Percentiles rank a stretch among this genome's conserved stretches.
These are phyloP conservation scores for Clitarchus hookeri DNA, from an alignment of 2,888 invertebrate genomes.

Conservation along the genomic window DNA sequence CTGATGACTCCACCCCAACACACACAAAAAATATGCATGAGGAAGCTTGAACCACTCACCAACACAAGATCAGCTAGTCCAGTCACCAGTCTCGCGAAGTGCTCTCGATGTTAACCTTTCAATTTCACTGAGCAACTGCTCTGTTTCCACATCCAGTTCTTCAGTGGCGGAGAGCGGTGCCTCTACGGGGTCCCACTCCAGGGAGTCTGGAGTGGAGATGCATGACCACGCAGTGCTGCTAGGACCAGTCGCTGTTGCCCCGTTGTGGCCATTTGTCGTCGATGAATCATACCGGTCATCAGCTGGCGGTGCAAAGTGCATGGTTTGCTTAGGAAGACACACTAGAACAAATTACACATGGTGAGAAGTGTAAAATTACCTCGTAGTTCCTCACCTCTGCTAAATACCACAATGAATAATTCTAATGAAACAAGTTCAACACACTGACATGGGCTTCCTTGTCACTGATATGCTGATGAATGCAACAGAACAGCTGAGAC, in stretches of 20 bases:
- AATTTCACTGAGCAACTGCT: constrained; percentile 67
- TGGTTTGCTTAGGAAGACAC: constrained; percentile 34
- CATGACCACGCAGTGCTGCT: constrained; percentile 41
- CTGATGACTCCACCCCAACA: too few species aligned
- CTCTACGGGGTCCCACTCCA: constrained; percentile 71
- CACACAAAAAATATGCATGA: too few species aligned
- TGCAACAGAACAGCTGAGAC: too few species aligned
- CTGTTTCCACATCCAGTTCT: constrained; percentile 67
- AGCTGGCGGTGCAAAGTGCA: constrained; percentile 34
- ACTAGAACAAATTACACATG: constrained; percentile 27
- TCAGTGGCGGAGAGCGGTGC: constrained; percentile 50
- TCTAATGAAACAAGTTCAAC: too few species aligned
- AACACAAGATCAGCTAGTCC: constrained; percentile 38
- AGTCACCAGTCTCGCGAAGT: constrained; percentile 66
- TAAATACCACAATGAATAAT: too few species aligned
- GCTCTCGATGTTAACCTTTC: constrained; percentile 68
- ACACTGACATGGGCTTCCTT: too few species aligned
- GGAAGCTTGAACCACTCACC: not conserved
- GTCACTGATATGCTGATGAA: too few species aligned
- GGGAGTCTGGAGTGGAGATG: constrained; percentile 65
- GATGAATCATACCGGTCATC: constrained; percentile 35
- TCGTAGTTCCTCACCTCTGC: too few species aligned
- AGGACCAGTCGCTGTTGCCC: constrained; percentile 26
- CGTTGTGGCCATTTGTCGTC: constrained; percentile 32
- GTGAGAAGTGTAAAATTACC: not conserved